Conservation (phyloP, 2,113 vertebrate species). For the Callospermophilus lateralis region DNA sequence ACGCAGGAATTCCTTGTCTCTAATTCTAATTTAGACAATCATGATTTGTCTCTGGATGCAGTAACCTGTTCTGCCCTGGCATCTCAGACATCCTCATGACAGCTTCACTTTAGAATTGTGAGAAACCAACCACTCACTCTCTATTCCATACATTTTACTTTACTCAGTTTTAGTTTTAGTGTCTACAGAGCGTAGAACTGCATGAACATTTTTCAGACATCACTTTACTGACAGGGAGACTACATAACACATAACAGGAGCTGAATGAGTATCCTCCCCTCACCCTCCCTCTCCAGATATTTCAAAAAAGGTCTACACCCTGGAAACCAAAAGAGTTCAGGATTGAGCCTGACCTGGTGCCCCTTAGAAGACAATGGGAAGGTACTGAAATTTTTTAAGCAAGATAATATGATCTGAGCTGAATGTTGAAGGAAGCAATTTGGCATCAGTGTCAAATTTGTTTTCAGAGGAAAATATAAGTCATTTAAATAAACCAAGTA, state of each 20-base stretch:
- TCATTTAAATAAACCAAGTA: slow-evolving; percentile 38
- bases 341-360: not conserved
- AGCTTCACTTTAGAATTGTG: not conserved
- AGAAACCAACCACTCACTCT: not conserved
- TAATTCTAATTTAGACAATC: not conserved
- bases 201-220: not conserved
- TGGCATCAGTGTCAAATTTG: not conserved
- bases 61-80: not conserved
- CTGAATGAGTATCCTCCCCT: not conserved
- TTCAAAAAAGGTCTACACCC: not conserved
- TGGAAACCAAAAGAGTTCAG: not conserved
- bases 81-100: not conserved
- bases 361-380: not conserved
- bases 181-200: not conserved
- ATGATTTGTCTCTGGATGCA: not conserved
- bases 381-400: not conserved
- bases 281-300: not conserved
- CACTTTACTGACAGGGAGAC: not conserved
- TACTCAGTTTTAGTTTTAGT: not conserved
- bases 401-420: slow-evolving; percentile 26
- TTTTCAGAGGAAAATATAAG: slow-evolving; percentile 28
- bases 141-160: not conserved
- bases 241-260: not conserved
- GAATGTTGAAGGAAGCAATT: not conserved
- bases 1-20: not conserved